phyloP scores from a whole-genome alignment of 2,113 vertebrate species.

The Addax nasomaculatus region DNA sequence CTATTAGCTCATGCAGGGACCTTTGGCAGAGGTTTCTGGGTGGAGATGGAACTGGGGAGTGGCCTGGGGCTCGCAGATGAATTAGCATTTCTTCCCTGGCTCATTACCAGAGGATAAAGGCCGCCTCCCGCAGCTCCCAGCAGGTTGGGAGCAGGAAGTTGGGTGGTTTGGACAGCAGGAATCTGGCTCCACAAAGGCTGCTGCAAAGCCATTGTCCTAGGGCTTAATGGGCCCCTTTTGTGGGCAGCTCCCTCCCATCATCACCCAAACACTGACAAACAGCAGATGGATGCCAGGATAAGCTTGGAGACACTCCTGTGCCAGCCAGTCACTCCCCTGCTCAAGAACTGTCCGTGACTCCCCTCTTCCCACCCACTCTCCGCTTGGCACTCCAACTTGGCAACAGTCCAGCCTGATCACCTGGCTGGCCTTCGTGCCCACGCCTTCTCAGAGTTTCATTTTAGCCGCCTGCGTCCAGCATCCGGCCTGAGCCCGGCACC shows the following conservation, averaged over 20 bases:
- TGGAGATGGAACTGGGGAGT: not conserved
- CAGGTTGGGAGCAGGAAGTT: constrained; percentile 67
- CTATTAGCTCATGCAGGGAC: not conserved
- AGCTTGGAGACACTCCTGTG: not conserved
- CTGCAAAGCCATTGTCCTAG: constrained; percentile 55
- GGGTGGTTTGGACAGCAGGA: constrained; percentile 65
- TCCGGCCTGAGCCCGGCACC: not conserved
- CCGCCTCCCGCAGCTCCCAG: constrained; percentile 46
- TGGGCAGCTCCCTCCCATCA: constrained; percentile 26
- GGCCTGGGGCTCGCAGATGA: not conserved
- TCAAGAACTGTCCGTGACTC: not conserved
- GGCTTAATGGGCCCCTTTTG: constrained; percentile 37
- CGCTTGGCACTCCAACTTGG: not conserved
- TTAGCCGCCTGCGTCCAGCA: not conserved
- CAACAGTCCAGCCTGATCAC: not conserved
- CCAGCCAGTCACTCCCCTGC: not conserved
- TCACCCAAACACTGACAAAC: constrained; percentile 55
- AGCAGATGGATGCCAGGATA: constrained; percentile 4
- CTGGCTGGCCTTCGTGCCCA: not conserved
- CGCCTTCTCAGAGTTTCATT: not conserved
- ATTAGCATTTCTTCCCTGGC: constrained; percentile 40
- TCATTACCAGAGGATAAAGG: constrained; percentile 46
- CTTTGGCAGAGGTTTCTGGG: not conserved
- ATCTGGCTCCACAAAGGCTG: constrained; percentile 53
- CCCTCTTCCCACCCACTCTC: not conserved